Evolutionary conservation across 2,888 invertebrate genomes (phyloP).

Genomic region (Odontomyia ornata): DNA sequence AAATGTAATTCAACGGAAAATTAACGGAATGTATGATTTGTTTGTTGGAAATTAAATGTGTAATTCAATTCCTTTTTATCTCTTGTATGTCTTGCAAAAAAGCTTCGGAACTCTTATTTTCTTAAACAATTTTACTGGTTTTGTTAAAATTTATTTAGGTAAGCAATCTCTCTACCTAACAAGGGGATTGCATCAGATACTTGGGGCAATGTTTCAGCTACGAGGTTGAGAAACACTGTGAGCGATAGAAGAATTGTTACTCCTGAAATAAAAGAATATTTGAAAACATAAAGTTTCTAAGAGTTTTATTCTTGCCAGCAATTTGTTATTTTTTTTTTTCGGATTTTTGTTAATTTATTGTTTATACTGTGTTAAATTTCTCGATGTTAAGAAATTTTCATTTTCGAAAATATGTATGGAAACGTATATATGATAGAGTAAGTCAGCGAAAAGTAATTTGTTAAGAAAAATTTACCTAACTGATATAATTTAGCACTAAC

Average conservation of each 20-base stretch:
- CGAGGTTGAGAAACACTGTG: slow-evolving; percentile 99
- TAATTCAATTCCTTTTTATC: no score
- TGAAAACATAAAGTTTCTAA: slow-evolving; percentile 49
- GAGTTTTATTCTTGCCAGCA: neutral
- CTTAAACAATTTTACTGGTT: slow-evolving; percentile 39
- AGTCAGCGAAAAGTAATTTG: no score
- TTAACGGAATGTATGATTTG: no score
- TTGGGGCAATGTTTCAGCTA: slow-evolving; percentile 99
- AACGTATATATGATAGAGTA: no score
- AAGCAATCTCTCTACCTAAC: slow-evolving; percentile 85
- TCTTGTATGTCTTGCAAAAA: neutral
- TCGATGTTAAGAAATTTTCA: neutral
- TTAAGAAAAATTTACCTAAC: no score
- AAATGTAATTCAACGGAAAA: neutral
- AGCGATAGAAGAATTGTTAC: slow-evolving; percentile 99
- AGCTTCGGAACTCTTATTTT: neutral
- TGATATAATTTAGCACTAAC: no score
- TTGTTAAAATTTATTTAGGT: slow-evolving; percentile 52
- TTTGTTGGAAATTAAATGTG: no score
- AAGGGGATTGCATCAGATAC: slow-evolving; percentile 99
- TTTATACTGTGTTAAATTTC: neutral
- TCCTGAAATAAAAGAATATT: slow-evolving; percentile 76
- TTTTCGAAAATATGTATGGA: neutral
- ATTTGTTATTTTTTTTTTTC: slow-evolving; percentile 14
- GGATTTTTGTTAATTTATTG: neutral